These are phyloP conservation scores for Rhyacichthys aspro DNA, from an alignment of 2,797 vertebrate species.

Conservation along the genomic window DNA sequence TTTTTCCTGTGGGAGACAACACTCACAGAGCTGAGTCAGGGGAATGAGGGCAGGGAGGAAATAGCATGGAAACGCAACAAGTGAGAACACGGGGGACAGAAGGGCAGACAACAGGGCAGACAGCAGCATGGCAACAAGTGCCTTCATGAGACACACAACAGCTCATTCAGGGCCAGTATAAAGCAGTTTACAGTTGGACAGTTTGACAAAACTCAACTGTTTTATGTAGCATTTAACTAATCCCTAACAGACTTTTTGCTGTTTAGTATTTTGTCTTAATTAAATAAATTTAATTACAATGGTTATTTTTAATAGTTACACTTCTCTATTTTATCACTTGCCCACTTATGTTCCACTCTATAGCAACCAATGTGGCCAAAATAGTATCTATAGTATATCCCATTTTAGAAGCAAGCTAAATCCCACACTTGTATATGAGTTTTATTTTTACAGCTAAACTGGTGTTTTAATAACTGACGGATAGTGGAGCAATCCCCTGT, in stretches of 20 bases:
- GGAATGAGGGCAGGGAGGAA: constrained; percentile 69
- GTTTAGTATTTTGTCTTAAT: constrained; percentile 15
- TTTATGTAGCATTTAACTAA: constrained; percentile 4
- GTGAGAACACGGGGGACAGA: constrained; percentile 61
- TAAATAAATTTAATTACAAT: not conserved
- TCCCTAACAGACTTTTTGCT: not conserved
- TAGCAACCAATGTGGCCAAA: constrained; percentile 6
- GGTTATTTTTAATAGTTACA: too few relatives aligned
- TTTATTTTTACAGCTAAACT: not conserved
- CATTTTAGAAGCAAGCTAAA: constrained; percentile 16
- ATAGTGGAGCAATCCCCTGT: not conserved
- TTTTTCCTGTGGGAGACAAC: constrained; percentile 87
- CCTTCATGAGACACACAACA: constrained; percentile 17
- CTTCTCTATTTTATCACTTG: too few relatives aligned
- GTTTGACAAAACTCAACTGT: not conserved
- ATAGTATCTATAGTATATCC: constrained; percentile 4
- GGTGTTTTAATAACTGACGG: not conserved
- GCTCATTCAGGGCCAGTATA: constrained; percentile 11
- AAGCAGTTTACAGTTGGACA: not conserved
- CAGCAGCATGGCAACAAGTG: constrained; percentile 43
- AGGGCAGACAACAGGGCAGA: constrained; percentile 46
- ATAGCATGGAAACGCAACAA: constrained; percentile 62
- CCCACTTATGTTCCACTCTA: not conserved
- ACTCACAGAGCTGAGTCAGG: constrained; percentile 74
- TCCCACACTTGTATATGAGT: not conserved